Evolutionary conservation across 1,140 invertebrate species (phyloP), one percentile per base, ranked within the genome.

Genomic region (Calephelis nemesis): DNA sequence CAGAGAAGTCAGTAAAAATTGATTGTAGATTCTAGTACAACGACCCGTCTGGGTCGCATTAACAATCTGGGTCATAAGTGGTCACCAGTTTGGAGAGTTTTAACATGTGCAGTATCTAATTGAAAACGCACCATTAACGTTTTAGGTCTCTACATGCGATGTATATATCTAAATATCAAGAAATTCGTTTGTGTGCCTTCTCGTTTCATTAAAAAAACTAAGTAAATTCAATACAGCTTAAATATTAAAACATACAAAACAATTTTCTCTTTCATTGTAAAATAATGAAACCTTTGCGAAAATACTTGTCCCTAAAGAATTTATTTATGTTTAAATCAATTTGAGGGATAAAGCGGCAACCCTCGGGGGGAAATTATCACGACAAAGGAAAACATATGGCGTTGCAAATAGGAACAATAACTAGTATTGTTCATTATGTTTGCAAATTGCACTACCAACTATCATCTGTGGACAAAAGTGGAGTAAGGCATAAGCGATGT

Each of bases 311-410:
- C 12, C 19, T 58, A 60, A 60, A 39, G 54, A 45, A 54, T 58
- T 60, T 15, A 45, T 63, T 62, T 66, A 65, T 48, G 58, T 45
- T 67, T 65, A 64, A 70, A 73, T 68, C 42, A 75, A 74, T 70
- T 73, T 63, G 62, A 68, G 68, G 69, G 40, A 73, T 68, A 62
- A 67, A 70, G 66, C 60, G 62, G 15, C 48, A 67, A 69, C 39
- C 71, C 81, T 78, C 65, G 58, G 73, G 74, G 80, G 74, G 69
- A 79, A 78, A 81, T 85, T 85, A 78, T 66, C 15, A 45, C 48
- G 15, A 83, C 79, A 85, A 83, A 74, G 74, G 74, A 73, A 79
- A 78, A 72, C 84, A 87, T 83, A 85, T 85, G 84, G 80, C 77
- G 71, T 68, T 67, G 78, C 69, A 78, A 77, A 73, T 75, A 75